phyloP scores from a whole-genome alignment of 2,113 vertebrate species.

The Boleophthalmus pectinirostris region DNA sequence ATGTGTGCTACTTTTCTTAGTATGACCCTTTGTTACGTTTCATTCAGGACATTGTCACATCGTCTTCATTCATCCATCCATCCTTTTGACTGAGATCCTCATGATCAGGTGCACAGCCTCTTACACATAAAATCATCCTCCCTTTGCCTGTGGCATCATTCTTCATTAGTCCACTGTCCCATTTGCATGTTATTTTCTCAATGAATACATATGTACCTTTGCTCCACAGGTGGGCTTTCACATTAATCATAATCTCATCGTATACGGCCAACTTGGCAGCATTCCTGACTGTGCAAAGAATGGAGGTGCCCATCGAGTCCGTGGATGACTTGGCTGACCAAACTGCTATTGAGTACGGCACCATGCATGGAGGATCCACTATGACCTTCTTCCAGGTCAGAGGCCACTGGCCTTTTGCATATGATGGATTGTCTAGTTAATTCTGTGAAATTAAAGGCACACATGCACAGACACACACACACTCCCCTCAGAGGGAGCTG shows the following conservation, averaged over 20 bases:
- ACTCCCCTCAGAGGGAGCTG: conserved; percentile 11
- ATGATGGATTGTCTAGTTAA: conserved; percentile 29
- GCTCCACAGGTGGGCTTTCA: conserved; percentile 93
- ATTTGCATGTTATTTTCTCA: conserved; percentile 44
- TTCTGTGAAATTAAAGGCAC: not conserved
- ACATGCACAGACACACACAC: not conserved
- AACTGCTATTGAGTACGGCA: conserved; percentile 96
- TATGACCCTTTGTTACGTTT: conserved; percentile 16
- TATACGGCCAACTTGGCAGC: conserved; percentile 97
- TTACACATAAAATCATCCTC: conserved; percentile 20
- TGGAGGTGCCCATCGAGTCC: conserved; percentile 97
- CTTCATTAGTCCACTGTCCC: conserved; percentile 28
- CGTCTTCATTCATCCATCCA: conserved; percentile 34
- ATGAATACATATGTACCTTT: conserved; percentile 45
- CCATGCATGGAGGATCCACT: conserved; percentile 96
- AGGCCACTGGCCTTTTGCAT: conserved; percentile 14
- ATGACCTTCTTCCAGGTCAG: conserved; percentile 99
- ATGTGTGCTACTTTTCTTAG: conserved; percentile 23
- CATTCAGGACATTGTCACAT: conserved; percentile 28
- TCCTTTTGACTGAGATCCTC: conserved; percentile 29
- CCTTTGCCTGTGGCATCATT: conserved; percentile 29
- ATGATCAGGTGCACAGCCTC: conserved; percentile 38
- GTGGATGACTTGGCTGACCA: conserved; percentile 97
- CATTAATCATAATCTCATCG: conserved; percentile 98
- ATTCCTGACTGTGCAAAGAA: conserved; percentile 95